Percentiles rank a stretch among this genome's conserved stretches.
These are phyloP conservation scores for Neodiprion lecontei DNA, from an alignment of 1,140 invertebrate genomes.

Conservation along the genomic window DNA sequence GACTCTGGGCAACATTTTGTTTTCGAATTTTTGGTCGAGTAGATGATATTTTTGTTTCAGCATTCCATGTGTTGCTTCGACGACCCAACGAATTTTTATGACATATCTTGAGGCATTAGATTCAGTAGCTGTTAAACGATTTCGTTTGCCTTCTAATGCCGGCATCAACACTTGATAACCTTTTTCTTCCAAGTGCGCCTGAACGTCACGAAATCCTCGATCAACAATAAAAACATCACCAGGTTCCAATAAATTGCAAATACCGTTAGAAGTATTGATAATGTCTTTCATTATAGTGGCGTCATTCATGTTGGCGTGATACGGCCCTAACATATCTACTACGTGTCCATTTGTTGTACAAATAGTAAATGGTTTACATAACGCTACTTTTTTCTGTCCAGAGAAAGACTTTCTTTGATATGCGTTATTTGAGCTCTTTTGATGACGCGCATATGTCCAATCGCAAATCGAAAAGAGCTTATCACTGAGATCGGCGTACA, in stretches of 20 bases:
- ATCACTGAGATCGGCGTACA: slow-evolving; percentile 17
- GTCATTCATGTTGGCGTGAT: slow-evolving; percentile 33
- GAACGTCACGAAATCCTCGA: slow-evolving; percentile 26
- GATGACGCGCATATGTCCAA: slow-evolving; percentile 19
- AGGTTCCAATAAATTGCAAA: slow-evolving; percentile 1
- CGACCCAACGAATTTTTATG: not conserved
- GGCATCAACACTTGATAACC: slow-evolving; percentile 27
- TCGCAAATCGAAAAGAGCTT: not conserved
- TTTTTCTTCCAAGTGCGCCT: slow-evolving; percentile 10
- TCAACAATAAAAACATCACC: not conserved
- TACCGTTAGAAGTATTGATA: not conserved
- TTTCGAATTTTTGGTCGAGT: slow-evolving; percentile 15
- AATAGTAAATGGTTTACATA: slow-evolving; percentile 23
- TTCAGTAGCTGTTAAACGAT: slow-evolving; percentile 22
- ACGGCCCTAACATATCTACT: slow-evolving; percentile 28
- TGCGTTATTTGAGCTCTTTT: not conserved
- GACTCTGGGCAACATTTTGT: slow-evolving; percentile 15
- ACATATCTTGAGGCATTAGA: slow-evolving; percentile 17
- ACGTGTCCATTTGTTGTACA: slow-evolving; percentile 24
- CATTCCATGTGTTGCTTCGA: slow-evolving; percentile 17
- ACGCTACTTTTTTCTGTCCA: slow-evolving; percentile 27
- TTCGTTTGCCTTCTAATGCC: slow-evolving; percentile 27
- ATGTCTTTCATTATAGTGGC: slow-evolving; percentile 16
- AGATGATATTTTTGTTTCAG: slow-evolving; percentile 14
- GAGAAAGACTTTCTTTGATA: slow-evolving; percentile 17